phyloP scores from a whole-genome alignment of 2,113 vertebrate genomes.

The Bufo gargarizans region DNA sequence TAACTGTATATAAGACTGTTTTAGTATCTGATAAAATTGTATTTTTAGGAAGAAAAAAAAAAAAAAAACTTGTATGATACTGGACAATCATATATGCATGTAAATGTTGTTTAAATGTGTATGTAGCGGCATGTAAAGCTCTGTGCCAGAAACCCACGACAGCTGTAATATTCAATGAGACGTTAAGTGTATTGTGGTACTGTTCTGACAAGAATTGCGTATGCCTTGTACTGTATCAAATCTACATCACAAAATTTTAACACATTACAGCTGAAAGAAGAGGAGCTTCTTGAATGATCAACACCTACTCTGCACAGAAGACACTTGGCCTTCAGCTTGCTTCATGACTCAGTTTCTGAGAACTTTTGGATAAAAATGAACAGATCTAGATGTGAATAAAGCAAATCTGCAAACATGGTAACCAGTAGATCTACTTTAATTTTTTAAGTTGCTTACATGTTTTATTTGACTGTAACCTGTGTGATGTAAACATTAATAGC shows the following conservation, averaged over 20 bases:
- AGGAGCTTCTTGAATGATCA: conserved; percentile 84
- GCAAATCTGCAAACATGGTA: conserved; percentile 93
- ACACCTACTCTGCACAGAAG: conserved; percentile 79
- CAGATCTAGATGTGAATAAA: conserved; percentile 90
- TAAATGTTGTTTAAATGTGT: neutral
- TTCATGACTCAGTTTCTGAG: conserved; percentile 86
- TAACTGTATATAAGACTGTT: conserved; percentile 18
- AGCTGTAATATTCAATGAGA: neutral
- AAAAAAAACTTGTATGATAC: neutral
- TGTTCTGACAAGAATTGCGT: conserved; percentile 79
- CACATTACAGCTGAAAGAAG: conserved; percentile 99
- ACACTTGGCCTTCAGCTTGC: conserved; percentile 83
- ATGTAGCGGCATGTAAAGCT: conserved; percentile 3
- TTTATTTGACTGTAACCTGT: conserved; percentile 95
- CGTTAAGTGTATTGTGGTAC: conserved; percentile 68
- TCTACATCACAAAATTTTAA: conserved; percentile 99
- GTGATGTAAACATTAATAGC: conserved; percentile 85
- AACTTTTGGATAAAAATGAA: conserved; percentile 85
- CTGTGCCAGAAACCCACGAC: neutral
- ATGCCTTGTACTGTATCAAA: conserved; percentile 91
- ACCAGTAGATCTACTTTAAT: conserved; percentile 88
- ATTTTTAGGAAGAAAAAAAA: neutral
- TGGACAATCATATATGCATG: conserved; percentile 19
- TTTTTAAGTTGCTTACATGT: conserved; percentile 90
- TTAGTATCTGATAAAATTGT: neutral